These are phyloP conservation scores for Ondatra zibethicus DNA, from an alignment of 2,113 vertebrate genomes.

Conservation along the genomic window DNA sequence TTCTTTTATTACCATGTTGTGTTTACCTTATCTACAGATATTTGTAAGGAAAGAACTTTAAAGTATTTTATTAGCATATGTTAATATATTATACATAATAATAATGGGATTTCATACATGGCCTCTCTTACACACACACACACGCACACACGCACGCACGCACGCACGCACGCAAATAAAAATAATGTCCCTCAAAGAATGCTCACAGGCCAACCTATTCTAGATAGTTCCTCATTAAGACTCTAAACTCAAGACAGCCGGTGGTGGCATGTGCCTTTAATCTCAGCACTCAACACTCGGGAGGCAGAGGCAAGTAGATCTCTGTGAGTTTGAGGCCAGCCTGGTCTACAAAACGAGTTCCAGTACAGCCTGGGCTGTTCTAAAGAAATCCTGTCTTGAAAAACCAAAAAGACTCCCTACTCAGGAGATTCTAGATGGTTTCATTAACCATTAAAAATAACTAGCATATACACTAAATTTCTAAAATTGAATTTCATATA, in stretches of 20 bases:
- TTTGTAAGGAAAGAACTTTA: neutral
- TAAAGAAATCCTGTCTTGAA: neutral
- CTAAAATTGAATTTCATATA: neutral
- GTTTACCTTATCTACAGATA: constrained; percentile 9
- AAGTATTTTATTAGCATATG: neutral
- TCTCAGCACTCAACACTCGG: neutral
- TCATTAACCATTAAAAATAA: neutral
- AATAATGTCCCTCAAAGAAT: neutral
- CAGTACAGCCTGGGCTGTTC: neutral
- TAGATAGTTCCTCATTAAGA: neutral
- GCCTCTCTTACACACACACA: neutral
- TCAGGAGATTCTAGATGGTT: neutral
- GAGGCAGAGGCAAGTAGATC: neutral
- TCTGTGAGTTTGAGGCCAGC: neutral
- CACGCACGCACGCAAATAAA: neutral
- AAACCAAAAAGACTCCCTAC: neutral
- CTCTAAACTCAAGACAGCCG: neutral
- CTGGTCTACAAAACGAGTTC: neutral
- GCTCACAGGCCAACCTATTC: neutral
- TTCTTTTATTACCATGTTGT: neutral
- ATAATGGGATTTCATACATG: neutral
- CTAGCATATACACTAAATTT: neutral
- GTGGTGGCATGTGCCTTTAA: neutral
- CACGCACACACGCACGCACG: neutral
- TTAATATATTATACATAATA: neutral